These are phyloP conservation scores for Scaptomyza hsui DNA, from an alignment of 1,140 invertebrate genomes.

Conservation along the genomic window DNA sequence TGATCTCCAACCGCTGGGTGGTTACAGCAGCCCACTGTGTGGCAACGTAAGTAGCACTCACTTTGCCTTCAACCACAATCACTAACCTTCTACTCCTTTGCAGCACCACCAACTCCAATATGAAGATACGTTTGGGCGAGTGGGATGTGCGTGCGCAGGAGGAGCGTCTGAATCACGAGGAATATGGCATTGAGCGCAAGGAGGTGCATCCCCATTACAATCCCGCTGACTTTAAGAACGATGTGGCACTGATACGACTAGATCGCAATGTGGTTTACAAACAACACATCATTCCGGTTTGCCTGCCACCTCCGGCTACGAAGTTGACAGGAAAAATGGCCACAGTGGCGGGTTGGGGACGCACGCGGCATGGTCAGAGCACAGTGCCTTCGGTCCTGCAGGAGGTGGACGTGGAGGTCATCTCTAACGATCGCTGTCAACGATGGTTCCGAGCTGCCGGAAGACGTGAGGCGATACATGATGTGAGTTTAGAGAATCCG, in stretches of 20 bases:
- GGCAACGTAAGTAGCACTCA: constrained; percentile 89
- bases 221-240: constrained; percentile 94
- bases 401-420: constrained; percentile 94
- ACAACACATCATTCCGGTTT: constrained; percentile 95
- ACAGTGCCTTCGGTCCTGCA: constrained; percentile 90
- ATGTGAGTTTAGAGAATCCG: constrained; percentile 86
- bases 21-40: constrained; percentile 95
- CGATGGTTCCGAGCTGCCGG: constrained; percentile 95
- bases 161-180: constrained; percentile 93
- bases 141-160: constrained; percentile 94
- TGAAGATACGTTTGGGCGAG: constrained; percentile 94
- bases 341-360: constrained; percentile 95
- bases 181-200: constrained; percentile 94
- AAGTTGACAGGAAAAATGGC: constrained; percentile 93
- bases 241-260: constrained; percentile 93
- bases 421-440: constrained; percentile 95
- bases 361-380: constrained; percentile 92
- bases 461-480: constrained; percentile 94
- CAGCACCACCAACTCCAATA: constrained; percentile 90
- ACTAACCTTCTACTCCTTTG: background rate
- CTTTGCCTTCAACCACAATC: background rate
- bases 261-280: constrained; percentile 92
- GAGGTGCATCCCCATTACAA: constrained; percentile 95
- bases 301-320: constrained; percentile 89
- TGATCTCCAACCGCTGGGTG: constrained; percentile 95